phyloP scores from a whole-genome alignment of 2,113 vertebrate species.

The Leptobrachium leishanense region DNA sequence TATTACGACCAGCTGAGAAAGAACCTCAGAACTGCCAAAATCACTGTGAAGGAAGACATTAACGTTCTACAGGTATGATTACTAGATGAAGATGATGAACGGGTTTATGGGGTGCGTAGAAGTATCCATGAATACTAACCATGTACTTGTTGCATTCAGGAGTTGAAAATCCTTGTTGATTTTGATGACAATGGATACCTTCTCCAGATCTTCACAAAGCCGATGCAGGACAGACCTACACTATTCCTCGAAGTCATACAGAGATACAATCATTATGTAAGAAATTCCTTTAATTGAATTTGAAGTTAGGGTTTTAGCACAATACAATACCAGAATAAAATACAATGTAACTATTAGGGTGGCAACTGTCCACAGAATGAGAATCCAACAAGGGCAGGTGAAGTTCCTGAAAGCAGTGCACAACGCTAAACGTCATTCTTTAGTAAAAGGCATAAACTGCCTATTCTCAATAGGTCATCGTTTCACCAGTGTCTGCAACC shows the following conservation, averaged over 20 bases:
- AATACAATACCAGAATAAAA: too few relatives aligned
- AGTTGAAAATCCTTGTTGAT: conserved; percentile 78
- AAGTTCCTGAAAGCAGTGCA: too few relatives aligned
- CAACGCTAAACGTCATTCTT: too few relatives aligned
- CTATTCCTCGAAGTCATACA: conserved; percentile 82
- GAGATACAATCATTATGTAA: conserved; percentile 75
- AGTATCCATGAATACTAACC: background rate
- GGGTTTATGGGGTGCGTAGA: background rate
- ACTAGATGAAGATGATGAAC: background rate
- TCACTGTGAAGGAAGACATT: conserved; percentile 77
- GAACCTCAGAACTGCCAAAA: conserved; percentile 73
- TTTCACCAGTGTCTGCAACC: too few relatives aligned
- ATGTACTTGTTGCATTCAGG: conserved; percentile 54
- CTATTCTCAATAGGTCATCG: too few relatives aligned
- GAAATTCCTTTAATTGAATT: conserved; percentile 40
- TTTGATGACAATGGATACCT: conserved; percentile 80
- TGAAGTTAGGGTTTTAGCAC: too few relatives aligned
- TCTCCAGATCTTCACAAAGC: conserved; percentile 82
- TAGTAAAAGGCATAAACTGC: too few relatives aligned
- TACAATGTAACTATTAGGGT: too few relatives aligned
- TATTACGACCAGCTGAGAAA: conserved; percentile 70
- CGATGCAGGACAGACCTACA: conserved; percentile 76
- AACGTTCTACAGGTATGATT: conserved; percentile 69
- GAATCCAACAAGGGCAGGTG: too few relatives aligned
- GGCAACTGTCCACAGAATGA: too few relatives aligned